Evolutionary conservation across 2,113 vertebrate species (phyloP).

Genomic region (Phasianus colchicus): DNA sequence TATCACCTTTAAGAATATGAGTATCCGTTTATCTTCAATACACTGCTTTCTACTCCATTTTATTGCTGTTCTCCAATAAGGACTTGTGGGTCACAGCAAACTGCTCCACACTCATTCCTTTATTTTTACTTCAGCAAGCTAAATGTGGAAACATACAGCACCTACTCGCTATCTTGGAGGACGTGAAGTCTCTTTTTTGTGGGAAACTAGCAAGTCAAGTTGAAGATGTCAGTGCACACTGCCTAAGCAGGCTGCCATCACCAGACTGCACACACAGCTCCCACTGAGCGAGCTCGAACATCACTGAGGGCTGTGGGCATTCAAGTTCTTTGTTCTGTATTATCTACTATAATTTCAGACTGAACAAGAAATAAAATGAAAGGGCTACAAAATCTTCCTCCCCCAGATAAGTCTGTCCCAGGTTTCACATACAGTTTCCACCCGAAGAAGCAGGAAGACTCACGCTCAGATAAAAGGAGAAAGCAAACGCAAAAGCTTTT

Average conservation of each 20-base stretch:
- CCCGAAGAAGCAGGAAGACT: slow-evolving; percentile 19
- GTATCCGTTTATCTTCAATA: background rate
- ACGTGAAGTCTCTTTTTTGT: background rate
- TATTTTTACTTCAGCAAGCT: background rate
- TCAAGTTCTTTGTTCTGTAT: background rate
- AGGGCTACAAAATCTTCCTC: background rate
- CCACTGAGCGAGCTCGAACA: background rate
- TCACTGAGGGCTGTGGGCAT: background rate
- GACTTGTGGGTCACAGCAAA: background rate
- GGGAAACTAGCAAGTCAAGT: background rate
- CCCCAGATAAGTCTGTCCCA: slow-evolving; percentile 50
- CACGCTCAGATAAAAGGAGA: background rate
- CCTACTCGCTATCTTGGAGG: background rate
- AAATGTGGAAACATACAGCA: background rate
- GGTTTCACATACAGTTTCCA: slow-evolving; percentile 15
- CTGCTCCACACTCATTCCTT: background rate
- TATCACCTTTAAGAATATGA: background rate
- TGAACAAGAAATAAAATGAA: background rate
- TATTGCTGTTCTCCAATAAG: background rate
- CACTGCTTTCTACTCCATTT: background rate
- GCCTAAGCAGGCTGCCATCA: background rate
- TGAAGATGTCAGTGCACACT: background rate
- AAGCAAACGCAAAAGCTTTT: slow-evolving; percentile 63
- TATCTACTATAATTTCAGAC: background rate
- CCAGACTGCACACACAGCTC: background rate